These are phyloP conservation scores for Lepilemur ruficaudatus DNA, from an alignment of 2,797 vertebrate species.

Conservation along the genomic window DNA sequence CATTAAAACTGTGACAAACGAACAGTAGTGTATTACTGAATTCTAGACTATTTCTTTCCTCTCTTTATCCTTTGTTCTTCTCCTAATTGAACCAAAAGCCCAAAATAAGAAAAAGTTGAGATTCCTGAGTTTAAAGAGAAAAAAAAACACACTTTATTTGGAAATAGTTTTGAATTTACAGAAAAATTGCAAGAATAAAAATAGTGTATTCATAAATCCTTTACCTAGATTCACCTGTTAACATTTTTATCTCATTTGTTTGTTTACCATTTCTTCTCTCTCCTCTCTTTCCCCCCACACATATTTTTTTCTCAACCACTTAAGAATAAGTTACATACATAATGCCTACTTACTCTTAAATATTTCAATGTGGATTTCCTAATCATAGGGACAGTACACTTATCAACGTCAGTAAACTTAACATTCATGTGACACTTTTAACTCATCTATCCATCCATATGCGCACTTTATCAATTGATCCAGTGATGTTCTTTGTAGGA, in stretches of 20 bases:
- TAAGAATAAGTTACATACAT: background rate
- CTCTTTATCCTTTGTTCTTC: background rate
- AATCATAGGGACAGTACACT: background rate
- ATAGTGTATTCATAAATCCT: background rate
- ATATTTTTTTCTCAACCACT: background rate
- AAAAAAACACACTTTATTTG: background rate
- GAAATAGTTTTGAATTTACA: background rate
- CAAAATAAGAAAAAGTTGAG: background rate
- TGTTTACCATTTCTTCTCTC: background rate
- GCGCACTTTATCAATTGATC: background rate
- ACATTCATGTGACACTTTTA: background rate
- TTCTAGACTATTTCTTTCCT: background rate
- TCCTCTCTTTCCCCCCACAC: background rate
- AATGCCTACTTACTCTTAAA: background rate
- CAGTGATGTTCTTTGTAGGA: background rate
- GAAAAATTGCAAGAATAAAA: conserved; percentile 8
- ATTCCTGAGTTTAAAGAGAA: background rate
- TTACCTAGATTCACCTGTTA: background rate
- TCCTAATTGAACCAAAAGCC: background rate
- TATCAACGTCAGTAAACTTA: background rate
- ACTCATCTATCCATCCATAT: background rate
- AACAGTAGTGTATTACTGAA: background rate
- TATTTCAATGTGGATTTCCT: background rate
- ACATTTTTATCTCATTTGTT: background rate
- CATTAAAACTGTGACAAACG: background rate